Percentiles rank a stretch among this genome's conserved stretches.
Conservation (phyloP, 2,888 invertebrate species). For the Trichogramma evanescens region DNA sequence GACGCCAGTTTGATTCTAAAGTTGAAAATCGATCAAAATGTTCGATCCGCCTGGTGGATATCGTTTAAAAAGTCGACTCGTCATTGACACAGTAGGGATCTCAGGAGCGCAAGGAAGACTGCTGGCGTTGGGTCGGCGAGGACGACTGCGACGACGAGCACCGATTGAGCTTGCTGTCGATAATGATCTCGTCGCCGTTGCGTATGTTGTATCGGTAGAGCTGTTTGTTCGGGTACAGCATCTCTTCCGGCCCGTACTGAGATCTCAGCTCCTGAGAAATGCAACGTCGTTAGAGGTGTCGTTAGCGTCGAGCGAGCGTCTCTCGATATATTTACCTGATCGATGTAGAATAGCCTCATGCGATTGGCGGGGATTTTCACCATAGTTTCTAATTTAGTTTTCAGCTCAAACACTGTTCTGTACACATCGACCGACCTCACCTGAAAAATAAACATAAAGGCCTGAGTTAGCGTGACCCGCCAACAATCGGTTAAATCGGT, state of each 20-base stretch:
- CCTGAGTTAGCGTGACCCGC: neutral
- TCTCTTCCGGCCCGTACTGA: conserved; percentile 71
- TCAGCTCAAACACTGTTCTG: conserved; percentile 75
- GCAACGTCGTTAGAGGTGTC: neutral
- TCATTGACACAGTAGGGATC: conserved; percentile 2
- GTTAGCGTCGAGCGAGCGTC: too few relatives aligned
- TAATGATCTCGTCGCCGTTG: conserved; percentile 84
- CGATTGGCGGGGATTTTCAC: conserved; percentile 75
- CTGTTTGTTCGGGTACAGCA: conserved; percentile 82
- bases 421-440: conserved; percentile 46
- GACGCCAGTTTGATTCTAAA: too few relatives aligned
- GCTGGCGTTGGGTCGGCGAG: conserved; percentile 8
- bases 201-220: conserved; percentile 86
- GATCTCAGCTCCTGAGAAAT: conserved; percentile 46
- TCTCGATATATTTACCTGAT: conserved; percentile 54
- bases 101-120: conserved; percentile 40
- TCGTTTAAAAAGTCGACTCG: too few relatives aligned
- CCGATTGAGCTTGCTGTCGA: conserved; percentile 69
- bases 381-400: conserved; percentile 70
- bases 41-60: too few relatives aligned
- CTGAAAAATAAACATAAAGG: conserved; percentile 26
- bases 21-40: too few relatives aligned
- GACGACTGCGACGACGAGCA: conserved; percentile 38
- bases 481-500: neutral
- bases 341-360: conserved; percentile 84